Conservation (phyloP, 2,888 invertebrate species). For the Theretra japonica region DNA sequence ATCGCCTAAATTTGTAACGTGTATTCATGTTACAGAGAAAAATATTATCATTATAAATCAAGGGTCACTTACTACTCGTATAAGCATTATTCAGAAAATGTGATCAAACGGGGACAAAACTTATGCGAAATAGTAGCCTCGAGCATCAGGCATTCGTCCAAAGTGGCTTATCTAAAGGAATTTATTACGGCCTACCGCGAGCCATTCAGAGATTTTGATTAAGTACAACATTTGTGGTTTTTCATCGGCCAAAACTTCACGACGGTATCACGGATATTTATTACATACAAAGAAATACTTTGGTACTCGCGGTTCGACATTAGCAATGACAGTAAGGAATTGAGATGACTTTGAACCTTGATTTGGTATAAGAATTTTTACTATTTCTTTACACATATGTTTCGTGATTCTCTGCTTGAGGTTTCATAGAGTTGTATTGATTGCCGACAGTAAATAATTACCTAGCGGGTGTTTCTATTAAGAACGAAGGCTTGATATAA, state of each 20-base stretch:
- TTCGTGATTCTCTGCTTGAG: too few species aligned
- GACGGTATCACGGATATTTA: conserved; percentile 10
- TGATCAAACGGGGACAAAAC: conserved; percentile 37
- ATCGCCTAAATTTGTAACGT: background rate
- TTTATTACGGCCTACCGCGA: conserved; percentile 45
- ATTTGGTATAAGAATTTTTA: too few species aligned
- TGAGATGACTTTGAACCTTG: too few species aligned
- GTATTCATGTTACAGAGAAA: background rate
- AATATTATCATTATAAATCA: conserved; percentile 21
- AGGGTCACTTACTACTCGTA: conserved; percentile 4
- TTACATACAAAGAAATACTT: conserved; percentile 10
- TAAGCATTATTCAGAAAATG: conserved; percentile 21
- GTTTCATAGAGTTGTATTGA: too few species aligned
- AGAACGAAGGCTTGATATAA: too few species aligned
- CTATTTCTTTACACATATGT: too few species aligned
- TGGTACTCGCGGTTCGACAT: background rate
- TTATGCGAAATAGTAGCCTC: conserved; percentile 38
- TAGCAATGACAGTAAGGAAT: too few species aligned
- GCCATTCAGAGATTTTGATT: conserved; percentile 44
- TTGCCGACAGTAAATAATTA: too few species aligned
- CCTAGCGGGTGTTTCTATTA: too few species aligned
- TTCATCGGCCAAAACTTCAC: conserved; percentile 38
- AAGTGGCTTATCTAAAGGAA: conserved; percentile 49
- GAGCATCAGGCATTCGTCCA: conserved; percentile 38
- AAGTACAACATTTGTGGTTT: conserved; percentile 40